A percentile compares a stretch with the other conserved stretches of the same genome.
Conservation (phyloP, 2,797 vertebrate genomes). For the Coendou prehensilis region DNA sequence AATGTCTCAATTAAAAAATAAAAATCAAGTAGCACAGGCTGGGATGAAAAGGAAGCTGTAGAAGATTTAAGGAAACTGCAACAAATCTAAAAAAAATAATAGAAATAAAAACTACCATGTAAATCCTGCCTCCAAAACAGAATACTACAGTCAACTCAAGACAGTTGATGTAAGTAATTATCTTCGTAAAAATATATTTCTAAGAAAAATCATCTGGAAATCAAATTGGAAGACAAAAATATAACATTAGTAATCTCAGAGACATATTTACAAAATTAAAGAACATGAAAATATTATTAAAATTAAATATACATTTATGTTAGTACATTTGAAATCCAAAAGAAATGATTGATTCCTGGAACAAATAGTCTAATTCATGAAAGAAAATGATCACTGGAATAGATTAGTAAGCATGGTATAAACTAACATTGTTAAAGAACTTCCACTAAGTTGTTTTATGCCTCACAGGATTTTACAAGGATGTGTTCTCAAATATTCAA, state of each 20-base stretch:
- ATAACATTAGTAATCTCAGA: neutral
- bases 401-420: neutral
- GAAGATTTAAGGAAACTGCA: neutral
- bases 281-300: neutral
- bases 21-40: neutral
- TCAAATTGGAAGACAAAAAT: neutral
- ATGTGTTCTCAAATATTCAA: neutral
- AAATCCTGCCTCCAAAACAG: neutral
- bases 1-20: neutral
- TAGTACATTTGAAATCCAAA: neutral
- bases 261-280: constrained; percentile 13
- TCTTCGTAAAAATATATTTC: neutral
- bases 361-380: neutral
- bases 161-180: neutral
- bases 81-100: neutral
- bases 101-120: neutral
- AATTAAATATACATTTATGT: neutral
- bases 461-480: neutral
- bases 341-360: neutral
- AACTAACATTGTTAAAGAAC: neutral
- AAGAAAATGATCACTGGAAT: neutral
- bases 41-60: neutral
- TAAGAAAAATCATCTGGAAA: neutral
- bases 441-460: neutral
- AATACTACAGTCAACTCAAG: neutral